Percentiles rank a stretch among this genome's conserved stretches.
Conservation (phyloP, 2,113 vertebrate genomes). For the Chlorocebus sabaeus region DNA sequence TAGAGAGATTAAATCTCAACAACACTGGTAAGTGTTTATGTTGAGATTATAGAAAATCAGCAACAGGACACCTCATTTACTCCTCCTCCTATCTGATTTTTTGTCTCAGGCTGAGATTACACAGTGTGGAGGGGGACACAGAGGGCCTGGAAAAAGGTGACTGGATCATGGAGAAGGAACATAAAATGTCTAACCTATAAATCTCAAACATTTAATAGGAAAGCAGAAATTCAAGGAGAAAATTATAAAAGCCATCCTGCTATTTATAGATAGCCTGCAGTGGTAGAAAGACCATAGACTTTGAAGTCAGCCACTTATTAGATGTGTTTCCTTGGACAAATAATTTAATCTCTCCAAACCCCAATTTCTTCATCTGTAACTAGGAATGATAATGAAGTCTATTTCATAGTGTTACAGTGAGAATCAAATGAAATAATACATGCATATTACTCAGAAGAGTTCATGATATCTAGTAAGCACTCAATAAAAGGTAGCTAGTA, state of each 20-base stretch:
- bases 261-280: background rate
- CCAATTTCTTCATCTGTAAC: slow-evolving; percentile 12
- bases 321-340: background rate
- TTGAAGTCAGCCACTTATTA: slow-evolving; percentile 2
- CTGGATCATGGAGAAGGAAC: background rate
- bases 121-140: background rate
- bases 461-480: background rate
- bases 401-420: background rate
- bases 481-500: background rate
- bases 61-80: slow-evolving; percentile 8
- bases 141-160: background rate
- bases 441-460: background rate
- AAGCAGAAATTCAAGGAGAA: background rate
- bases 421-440: slow-evolving; percentile 9
- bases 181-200: background rate
- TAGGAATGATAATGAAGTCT: background rate
- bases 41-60: slow-evolving; percentile 57
- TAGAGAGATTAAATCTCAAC: slow-evolving; percentile 73
- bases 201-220: background rate
- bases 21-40: slow-evolving; percentile 59
- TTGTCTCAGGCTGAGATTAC: background rate
- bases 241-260: slow-evolving; percentile 9
- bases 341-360: background rate
- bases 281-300: background rate
- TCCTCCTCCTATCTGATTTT: background rate